phyloP scores from a whole-genome alignment of 2,888 invertebrate species.

The Opisthograptis luteolata region DNA sequence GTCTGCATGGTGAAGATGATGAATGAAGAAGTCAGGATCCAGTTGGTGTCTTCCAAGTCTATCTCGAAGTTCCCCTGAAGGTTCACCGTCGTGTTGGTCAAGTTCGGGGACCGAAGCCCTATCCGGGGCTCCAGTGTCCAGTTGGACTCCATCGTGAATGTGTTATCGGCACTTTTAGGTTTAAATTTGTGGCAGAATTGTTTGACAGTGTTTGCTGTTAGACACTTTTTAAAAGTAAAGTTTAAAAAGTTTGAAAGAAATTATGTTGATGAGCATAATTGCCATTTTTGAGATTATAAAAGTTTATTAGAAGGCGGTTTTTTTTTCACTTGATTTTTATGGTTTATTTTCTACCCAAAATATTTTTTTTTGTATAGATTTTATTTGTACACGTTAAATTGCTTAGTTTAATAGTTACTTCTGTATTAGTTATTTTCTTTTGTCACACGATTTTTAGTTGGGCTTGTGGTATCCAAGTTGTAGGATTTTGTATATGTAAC shows the following conservation, averaged over 20 bases:
- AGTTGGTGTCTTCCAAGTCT: slow-evolving; percentile 92
- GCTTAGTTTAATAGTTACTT: too few relatives aligned
- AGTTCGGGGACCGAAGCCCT: slow-evolving; percentile 66
- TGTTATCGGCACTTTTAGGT: not conserved
- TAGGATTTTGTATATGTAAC: too few relatives aligned
- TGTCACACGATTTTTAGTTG: too few relatives aligned
- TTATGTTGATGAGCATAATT: too few relatives aligned
- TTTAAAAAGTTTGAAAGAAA: not conserved
- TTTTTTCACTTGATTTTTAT: too few relatives aligned
- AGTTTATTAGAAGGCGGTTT: too few relatives aligned
- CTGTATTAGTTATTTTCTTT: too few relatives aligned
- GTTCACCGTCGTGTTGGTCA: slow-evolving; percentile 67
- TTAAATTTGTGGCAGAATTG: not conserved
- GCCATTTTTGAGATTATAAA: too few relatives aligned
- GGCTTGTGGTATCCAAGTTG: too few relatives aligned
- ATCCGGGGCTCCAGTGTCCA: slow-evolving; percentile 54
- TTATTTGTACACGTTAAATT: too few relatives aligned
- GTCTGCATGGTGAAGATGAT: slow-evolving; percentile 96
- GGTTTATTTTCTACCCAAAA: too few relatives aligned
- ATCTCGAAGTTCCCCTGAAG: slow-evolving; percentile 87
- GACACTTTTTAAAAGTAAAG: not conserved
- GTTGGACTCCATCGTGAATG: slow-evolving; percentile 61
- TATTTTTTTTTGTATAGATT: too few relatives aligned
- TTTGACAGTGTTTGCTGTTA: not conserved
- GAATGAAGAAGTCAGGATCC: slow-evolving; percentile 88